A percentile compares a stretch with the other conserved stretches of the same genome.
These are phyloP conservation scores for Erannis defoliaria DNA, from an alignment of 2,888 invertebrate species.

Conservation along the genomic window DNA sequence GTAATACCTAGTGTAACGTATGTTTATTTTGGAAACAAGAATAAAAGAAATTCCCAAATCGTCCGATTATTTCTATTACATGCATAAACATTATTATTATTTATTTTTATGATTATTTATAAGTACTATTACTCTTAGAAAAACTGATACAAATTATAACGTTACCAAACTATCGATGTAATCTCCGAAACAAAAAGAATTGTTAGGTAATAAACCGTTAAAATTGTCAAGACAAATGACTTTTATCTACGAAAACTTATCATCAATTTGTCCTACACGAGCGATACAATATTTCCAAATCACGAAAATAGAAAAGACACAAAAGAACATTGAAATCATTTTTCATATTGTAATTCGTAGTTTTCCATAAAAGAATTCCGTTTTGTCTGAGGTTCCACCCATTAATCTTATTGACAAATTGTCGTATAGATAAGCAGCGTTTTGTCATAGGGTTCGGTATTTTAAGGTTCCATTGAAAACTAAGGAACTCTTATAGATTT, in stretches of 20 bases:
- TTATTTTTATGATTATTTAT: no score
- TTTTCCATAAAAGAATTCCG: constrained; percentile 40
- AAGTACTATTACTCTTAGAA: no score
- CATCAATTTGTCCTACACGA: constrained; percentile 15
- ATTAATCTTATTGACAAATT: constrained; percentile 61
- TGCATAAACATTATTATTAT: no score
- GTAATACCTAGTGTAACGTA: no score
- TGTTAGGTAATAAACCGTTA: not conserved
- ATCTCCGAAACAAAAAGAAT: not conserved
- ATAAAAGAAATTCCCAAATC: no score
- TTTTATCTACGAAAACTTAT: constrained; percentile 4
- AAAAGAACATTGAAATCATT: constrained; percentile 40
- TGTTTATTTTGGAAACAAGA: no score
- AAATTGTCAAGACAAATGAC: constrained; percentile 9
- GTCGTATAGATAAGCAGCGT: constrained; percentile 50
- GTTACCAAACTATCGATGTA: no score
- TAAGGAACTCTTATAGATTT: no score
- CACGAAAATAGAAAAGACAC: constrained; percentile 21
- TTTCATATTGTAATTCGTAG: constrained; percentile 42
- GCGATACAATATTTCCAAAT: constrained; percentile 16
- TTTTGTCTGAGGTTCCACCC: constrained; percentile 45
- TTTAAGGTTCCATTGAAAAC: constrained; percentile 37
- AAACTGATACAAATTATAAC: no score
- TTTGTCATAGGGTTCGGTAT: constrained; percentile 51
- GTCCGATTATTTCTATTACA: no score